A percentile compares a stretch with the other conserved stretches of the same genome.
These are phyloP conservation scores for Sinocyclocheilus anophthalmus DNA, from an alignment of 2,113 vertebrate genomes.

Conservation along the genomic window DNA sequence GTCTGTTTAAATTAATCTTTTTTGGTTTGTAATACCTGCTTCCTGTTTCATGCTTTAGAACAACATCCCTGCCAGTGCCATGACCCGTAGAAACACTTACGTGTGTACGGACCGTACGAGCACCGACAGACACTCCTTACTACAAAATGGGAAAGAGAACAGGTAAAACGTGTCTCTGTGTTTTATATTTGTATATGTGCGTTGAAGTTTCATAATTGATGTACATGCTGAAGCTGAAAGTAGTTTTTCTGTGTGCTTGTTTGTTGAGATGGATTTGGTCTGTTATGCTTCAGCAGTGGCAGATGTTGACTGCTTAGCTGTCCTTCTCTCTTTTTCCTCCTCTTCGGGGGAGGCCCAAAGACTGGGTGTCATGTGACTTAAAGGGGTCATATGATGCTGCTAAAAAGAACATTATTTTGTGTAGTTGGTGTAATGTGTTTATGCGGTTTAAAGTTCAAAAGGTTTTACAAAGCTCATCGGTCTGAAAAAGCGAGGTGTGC, in stretches of 20 bases:
- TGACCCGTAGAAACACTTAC: conserved; percentile 90
- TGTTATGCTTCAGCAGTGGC: conserved; percentile 33
- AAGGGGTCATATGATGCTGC: too few species aligned
- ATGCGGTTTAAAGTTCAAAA: too few species aligned
- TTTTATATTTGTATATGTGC: neutral
- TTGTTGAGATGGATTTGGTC: conserved; percentile 16
- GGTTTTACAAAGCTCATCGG: too few species aligned
- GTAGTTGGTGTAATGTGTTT: too few species aligned
- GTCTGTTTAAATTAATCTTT: neutral
- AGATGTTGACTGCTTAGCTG: conserved; percentile 21
- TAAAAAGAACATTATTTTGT: too few species aligned
- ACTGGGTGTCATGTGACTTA: conserved; percentile 22
- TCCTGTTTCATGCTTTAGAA: conserved; percentile 70
- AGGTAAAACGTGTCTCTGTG: conserved; percentile 72
- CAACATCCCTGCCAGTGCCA: conserved; percentile 87
- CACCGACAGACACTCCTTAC: conserved; percentile 82
- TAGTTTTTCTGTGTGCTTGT: neutral
- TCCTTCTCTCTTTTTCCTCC: neutral
- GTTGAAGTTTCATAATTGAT: conserved; percentile 13
- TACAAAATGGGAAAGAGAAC: conserved; percentile 92
- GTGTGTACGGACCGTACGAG: conserved; percentile 88
- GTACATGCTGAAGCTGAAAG: neutral
- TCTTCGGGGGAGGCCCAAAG: neutral
- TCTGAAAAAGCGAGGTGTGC: too few species aligned
- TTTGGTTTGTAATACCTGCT: neutral